These are phyloP conservation scores for Apamea monoglypha DNA, from an alignment of 2,888 invertebrate genomes.

Conservation along the genomic window DNA sequence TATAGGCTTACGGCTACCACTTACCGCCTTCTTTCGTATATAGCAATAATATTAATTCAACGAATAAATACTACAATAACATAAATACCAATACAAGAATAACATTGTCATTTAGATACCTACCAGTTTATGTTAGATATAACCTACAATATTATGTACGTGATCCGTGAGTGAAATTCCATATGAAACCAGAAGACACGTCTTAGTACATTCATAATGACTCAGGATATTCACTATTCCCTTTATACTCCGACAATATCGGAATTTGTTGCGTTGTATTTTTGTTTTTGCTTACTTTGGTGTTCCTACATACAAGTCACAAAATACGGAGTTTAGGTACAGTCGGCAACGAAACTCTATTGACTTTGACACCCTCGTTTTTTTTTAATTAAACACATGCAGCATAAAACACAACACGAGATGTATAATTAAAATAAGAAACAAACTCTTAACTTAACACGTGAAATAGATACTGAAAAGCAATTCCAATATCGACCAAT, in stretches of 20 bases:
- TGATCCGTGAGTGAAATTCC: slow-evolving; percentile 66
- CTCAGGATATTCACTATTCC: slow-evolving; percentile 60
- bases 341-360: not conserved
- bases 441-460: not conserved
- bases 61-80: slow-evolving; percentile 31
- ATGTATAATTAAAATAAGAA: not conserved
- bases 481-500: not conserved
- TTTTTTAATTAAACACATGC: not conserved
- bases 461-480: not conserved
- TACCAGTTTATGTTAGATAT: slow-evolving; percentile 35
- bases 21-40: slow-evolving; percentile 2
- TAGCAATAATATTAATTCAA: slow-evolving; percentile 11
- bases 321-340: slow-evolving; percentile 16
- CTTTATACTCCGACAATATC: slow-evolving; percentile 62
- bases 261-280: slow-evolving; percentile 22
- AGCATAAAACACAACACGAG: not conserved
- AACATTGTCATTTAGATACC: slow-evolving; percentile 31
- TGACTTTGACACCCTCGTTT: not conserved
- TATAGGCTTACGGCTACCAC: not conserved
- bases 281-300: slow-evolving; percentile 28
- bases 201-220: slow-evolving; percentile 64
- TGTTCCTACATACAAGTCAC: not conserved
- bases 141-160: slow-evolving; percentile 64
- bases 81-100: slow-evolving; percentile 43
- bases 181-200: slow-evolving; percentile 56